A percentile compares a stretch with the other conserved stretches of the same genome.
phyloP scores from a whole-genome alignment of 2,888 invertebrate species.

The Dioctria rufipes region DNA sequence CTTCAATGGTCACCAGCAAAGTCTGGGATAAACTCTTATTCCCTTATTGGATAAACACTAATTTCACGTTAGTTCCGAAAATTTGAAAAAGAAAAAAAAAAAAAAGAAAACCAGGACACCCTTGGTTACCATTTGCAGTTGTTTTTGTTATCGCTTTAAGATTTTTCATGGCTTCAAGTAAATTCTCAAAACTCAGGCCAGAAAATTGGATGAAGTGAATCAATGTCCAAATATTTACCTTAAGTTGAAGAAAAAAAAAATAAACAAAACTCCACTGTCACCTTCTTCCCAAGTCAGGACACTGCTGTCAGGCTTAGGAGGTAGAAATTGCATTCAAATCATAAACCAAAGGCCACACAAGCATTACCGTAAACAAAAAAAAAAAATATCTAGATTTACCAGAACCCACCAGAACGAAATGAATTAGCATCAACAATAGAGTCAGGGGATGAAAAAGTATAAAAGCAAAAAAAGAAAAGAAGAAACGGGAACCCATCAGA shows the following conservation, averaged over 20 bases:
- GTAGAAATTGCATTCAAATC: constrained; percentile 35
- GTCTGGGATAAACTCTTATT: constrained; percentile 1
- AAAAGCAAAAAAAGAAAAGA: not conserved
- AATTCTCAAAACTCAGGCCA: not conserved
- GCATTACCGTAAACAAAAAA: constrained; percentile 21
- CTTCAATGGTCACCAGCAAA: not conserved
- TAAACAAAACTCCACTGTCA: constrained; percentile 10
- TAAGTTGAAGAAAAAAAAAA: not conserved
- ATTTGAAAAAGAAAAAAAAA: not conserved
- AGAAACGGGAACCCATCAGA: not conserved
- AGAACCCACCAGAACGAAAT: constrained; percentile 47
- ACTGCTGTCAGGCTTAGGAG: constrained; percentile 19
- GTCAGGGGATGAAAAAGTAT: constrained; percentile 26
- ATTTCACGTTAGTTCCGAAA: not conserved
- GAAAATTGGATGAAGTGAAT: constrained; percentile 11
- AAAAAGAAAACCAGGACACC: not conserved
- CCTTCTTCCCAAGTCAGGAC: not conserved
- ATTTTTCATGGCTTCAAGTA: not conserved
- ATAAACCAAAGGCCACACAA: constrained; percentile 36
- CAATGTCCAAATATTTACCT: constrained; percentile 50
- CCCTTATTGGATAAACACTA: constrained; percentile 22
- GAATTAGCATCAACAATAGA: constrained; percentile 26
- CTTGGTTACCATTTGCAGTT: not conserved
- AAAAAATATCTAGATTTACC: constrained; percentile 46
- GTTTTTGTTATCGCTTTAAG: not conserved